Percentiles rank a stretch among this genome's conserved stretches.
Evolutionary conservation across 1,140 invertebrate species (phyloP).

Genomic region (Apis dorsata): DNA sequence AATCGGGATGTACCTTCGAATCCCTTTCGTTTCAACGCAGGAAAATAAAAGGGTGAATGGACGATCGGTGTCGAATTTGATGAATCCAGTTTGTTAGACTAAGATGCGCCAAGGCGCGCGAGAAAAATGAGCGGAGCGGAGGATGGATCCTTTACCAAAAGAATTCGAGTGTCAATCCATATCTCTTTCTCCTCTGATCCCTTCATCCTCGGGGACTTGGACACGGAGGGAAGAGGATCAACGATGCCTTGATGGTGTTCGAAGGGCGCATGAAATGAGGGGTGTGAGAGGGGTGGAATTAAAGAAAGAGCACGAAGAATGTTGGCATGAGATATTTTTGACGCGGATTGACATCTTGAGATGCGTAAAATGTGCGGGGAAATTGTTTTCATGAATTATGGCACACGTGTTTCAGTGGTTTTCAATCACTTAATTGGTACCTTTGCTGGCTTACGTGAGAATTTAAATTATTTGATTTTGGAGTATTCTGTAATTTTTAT

Average conservation of each 20-base stretch:
- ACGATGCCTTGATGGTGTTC: conserved; percentile 24
- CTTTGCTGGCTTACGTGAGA: no score
- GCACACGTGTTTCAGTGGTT: background rate
- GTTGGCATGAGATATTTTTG: conserved; percentile 3
- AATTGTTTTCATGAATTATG: background rate
- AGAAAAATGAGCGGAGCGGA: conserved; percentile 61
- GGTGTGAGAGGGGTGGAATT: conserved; percentile 22
- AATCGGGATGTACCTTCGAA: background rate
- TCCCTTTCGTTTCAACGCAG: background rate
- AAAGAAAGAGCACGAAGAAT: conserved; percentile 35
- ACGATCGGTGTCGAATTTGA: conserved; percentile 64
- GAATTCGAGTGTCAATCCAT: conserved; percentile 65
- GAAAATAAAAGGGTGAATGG: conserved; percentile 34
- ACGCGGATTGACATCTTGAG: conserved; percentile 34
- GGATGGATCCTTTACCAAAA: conserved; percentile 57
- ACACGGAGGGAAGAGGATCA: conserved; percentile 51
- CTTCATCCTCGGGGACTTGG: conserved; percentile 64
- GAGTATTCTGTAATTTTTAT: no score
- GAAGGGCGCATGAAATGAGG: conserved; percentile 18
- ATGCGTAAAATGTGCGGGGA: background rate
- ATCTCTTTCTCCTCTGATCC: conserved; percentile 60
- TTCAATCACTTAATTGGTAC: background rate
- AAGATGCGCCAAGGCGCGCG: conserved; percentile 35
- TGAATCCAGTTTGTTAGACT: conserved; percentile 65
- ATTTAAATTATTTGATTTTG: no score